Evolutionary conservation across 1,140 invertebrate genomes (phyloP).

Genomic region (Diachasmimorpha longicaudata): DNA sequence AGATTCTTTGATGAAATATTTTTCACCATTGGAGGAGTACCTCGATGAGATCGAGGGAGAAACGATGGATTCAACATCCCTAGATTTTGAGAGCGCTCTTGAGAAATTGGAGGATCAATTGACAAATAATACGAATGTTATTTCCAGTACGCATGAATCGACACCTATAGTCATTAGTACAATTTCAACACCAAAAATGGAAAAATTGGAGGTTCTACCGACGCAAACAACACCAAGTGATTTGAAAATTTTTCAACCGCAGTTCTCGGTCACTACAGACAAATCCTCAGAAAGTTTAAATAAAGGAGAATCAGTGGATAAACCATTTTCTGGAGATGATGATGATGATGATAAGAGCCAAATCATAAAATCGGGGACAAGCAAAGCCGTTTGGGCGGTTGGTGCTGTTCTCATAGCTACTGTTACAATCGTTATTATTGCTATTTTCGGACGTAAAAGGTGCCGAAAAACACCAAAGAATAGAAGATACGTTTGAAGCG

Average conservation of each 20-base stretch:
- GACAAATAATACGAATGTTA: conserved; percentile 32
- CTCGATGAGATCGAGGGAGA: conserved; percentile 40
- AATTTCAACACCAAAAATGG: background rate
- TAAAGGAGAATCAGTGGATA: background rate
- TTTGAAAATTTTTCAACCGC: background rate
- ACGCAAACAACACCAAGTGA: background rate
- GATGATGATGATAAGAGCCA: background rate
- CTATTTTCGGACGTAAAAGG: conserved; percentile 50
- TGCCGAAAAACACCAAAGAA: conserved; percentile 55
- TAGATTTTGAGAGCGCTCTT: conserved; percentile 38
- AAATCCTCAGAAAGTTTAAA: background rate
- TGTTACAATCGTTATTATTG: conserved; percentile 48
- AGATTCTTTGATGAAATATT: conserved; percentile 40
- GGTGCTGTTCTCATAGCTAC: conserved; percentile 47
- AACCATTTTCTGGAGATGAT: no score
- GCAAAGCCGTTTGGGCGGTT: conserved; percentile 52
- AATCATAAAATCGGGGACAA: conserved; percentile 42
- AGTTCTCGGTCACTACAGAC: background rate
- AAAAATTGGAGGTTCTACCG: background rate
- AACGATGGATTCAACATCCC: conserved; percentile 24
- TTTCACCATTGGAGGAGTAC: conserved; percentile 44
- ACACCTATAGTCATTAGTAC: conserved; percentile 35
- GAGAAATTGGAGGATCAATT: conserved; percentile 35
- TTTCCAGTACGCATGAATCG: conserved; percentile 34
- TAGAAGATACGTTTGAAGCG: conserved; percentile 49